Conservation (phyloP, 2,113 vertebrate genomes). For the Echinops telfairi region DNA sequence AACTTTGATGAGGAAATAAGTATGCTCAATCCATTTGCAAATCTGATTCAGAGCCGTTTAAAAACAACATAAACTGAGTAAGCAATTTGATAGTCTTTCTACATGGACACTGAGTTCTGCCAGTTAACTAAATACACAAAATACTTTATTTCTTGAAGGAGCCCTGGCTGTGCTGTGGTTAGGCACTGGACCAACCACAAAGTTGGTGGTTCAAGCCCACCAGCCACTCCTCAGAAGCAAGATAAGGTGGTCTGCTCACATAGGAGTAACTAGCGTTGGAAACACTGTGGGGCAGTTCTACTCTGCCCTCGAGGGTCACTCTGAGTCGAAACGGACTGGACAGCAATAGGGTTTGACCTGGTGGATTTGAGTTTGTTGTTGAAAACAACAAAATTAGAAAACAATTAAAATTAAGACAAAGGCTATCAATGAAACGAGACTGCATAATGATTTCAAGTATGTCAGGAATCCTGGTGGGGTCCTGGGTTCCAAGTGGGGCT, state of each 20-base stretch:
- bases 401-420: conserved; percentile 55
- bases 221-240: too few species aligned
- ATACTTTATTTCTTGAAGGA: background rate
- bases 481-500: background rate
- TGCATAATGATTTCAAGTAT: conserved; percentile 55
- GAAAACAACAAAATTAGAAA: conserved; percentile 43
- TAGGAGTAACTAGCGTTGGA: too few species aligned
- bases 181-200: too few species aligned
- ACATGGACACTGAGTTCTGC: background rate
- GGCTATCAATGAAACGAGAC: conserved; percentile 41
- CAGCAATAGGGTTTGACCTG: background rate
- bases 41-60: conserved; percentile 31
- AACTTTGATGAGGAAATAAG: background rate
- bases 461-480: background rate
- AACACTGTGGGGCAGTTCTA: too few species aligned
- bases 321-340: too few species aligned
- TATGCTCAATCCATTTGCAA: conserved; percentile 26
- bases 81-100: background rate
- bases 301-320: too few species aligned
- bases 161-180: too few species aligned
- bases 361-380: background rate
- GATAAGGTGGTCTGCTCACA: too few species aligned
- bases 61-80: background rate
- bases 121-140: background rate
- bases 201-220: too few species aligned